Evolutionary conservation across 2,113 vertebrate species (phyloP), one percentile per base, ranked within the genome.

Genomic region (Aphyosemion australe): DNA sequence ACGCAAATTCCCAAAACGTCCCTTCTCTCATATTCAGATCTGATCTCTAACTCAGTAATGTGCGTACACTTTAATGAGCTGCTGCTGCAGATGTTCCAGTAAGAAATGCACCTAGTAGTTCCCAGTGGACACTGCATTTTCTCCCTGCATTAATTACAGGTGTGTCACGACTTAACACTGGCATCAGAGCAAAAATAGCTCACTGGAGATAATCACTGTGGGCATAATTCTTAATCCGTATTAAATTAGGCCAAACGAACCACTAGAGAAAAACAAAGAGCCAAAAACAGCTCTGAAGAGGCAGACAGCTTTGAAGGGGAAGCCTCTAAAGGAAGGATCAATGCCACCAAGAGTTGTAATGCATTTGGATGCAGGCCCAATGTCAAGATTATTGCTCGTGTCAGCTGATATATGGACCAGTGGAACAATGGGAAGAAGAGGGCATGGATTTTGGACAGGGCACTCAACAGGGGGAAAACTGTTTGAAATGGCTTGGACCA

Each of bases 351-450:
- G 88, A 84, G 84, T 88, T 70, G 80, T 88, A 90, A 90, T 87
- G 82, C 87, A 78, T 88, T 87, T 90, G 90, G 90, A 88, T 54
- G 47, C 26, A 69, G 65, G 74, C 90, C 87, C 91, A 80, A 87
- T 84, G 77, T 86, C 78, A 80, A 80, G 83, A 90, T 90, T 91
- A 89, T 84, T 86, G 87, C 76, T 77, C 60, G 77, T 89, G 91
- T 90, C 88, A 91, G 86, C 87, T 84, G 88, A 88, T 85, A 89
- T 88, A 84, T 82, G 81, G 76, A 76, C 73, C 71, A 75, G 56
- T 80, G 70, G 78, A 86, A 91, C 75, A 87, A 88, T 75, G 77
- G 84, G 80, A 84, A 85, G 79, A 76, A 82, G 84, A 80, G 72
- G 80, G 62, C 72, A 83, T 47, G 49, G 56, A 82, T 85, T 89